Conservation (phyloP, 2,888 invertebrate genomes). For the Candidula unifasciata region DNA sequence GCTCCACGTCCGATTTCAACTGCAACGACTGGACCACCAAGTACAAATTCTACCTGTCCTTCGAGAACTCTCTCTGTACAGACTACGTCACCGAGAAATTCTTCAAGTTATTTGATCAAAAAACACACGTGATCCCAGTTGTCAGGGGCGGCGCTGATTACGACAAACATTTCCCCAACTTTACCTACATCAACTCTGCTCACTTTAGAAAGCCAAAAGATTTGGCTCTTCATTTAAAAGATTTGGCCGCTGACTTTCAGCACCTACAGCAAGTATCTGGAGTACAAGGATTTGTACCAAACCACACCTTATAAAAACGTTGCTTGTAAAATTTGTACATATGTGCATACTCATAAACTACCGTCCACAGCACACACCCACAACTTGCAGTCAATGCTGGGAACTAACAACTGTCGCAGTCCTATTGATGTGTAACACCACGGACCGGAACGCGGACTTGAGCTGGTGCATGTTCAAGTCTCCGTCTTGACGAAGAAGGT, state of each 20-base stretch:
- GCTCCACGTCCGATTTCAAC: neutral
- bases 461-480: too few relatives aligned
- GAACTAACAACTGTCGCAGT: neutral
- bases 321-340: neutral
- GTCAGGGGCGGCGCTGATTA: conserved; percentile 43
- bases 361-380: neutral
- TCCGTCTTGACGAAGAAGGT: too few relatives aligned
- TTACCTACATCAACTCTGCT: conserved; percentile 48
- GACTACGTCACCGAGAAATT: conserved; percentile 51
- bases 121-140: conserved; percentile 27
- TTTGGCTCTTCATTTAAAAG: conserved; percentile 49
- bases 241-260: conserved; percentile 36
- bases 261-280: conserved; percentile 45
- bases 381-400: neutral
- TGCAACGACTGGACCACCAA: neutral
- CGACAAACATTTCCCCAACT: conserved; percentile 23
- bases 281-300: conserved; percentile 48
- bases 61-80: conserved; percentile 48
- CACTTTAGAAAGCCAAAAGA: conserved; percentile 43
- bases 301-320: neutral
- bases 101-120: conserved; percentile 29
- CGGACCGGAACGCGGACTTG: too few relatives aligned
- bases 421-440: conserved; percentile 14
- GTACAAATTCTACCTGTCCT: conserved; percentile 50
- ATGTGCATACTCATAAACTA: neutral